Percentiles rank a stretch among this genome's conserved stretches.
phyloP scores from a whole-genome alignment of 2,797 vertebrate species.

The Perodicticus potto region DNA sequence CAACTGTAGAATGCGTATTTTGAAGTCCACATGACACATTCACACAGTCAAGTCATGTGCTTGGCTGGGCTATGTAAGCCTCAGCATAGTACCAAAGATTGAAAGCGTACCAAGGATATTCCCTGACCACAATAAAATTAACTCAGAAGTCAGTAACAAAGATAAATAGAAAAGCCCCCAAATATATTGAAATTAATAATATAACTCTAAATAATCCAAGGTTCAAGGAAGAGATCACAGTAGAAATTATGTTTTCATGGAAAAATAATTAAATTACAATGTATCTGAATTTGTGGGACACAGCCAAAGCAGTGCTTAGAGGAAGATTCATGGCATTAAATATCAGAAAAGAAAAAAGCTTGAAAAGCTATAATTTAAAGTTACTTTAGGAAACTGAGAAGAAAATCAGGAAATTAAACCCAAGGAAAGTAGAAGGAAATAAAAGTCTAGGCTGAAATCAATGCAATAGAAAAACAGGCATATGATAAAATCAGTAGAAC shows the following conservation, averaged over 20 bases:
- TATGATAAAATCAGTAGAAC: neutral
- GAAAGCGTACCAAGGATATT: neutral
- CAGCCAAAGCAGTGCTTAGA: neutral
- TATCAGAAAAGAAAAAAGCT: neutral
- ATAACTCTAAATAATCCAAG: neutral
- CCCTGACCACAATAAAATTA: neutral
- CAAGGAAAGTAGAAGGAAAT: conserved; percentile 2
- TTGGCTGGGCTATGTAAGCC: neutral
- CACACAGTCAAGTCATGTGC: neutral
- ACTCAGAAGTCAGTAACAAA: neutral
- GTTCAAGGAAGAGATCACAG: neutral
- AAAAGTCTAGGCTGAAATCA: neutral
- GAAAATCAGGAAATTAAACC: neutral
- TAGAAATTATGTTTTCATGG: conserved; percentile 26
- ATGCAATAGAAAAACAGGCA: neutral
- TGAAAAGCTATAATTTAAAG: neutral
- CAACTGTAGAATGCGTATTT: neutral
- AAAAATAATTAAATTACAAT: neutral
- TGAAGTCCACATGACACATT: neutral
- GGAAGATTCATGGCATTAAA: neutral
- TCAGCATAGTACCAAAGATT: neutral
- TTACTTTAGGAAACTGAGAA: neutral
- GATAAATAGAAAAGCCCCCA: neutral
- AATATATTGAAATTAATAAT: neutral
- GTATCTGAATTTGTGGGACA: neutral